phyloP scores from a whole-genome alignment of 2,113 vertebrate species.

The Copsychus sechellarum region DNA sequence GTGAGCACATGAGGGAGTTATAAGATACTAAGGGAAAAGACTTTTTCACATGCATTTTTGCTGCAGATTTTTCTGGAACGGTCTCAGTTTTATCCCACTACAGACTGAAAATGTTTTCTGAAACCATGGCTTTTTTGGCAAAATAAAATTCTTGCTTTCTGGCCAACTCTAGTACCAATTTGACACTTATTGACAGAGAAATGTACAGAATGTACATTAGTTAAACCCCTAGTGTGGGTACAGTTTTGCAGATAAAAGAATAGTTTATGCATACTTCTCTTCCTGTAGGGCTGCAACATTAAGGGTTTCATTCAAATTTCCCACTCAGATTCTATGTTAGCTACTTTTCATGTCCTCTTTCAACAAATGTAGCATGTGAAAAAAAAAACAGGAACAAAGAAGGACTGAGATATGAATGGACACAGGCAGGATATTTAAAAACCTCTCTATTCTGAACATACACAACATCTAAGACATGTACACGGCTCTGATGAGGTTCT shows the following conservation, averaged over 20 bases:
- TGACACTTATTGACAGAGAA: constrained; percentile 28
- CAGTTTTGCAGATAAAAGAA: neutral
- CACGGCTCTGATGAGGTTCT: neutral
- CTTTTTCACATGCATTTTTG: constrained; percentile 42
- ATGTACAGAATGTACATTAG: neutral
- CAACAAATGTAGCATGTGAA: neutral
- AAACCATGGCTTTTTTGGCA: constrained; percentile 1
- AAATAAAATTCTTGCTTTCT: constrained; percentile 25
- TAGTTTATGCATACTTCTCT: neutral
- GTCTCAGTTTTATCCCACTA: neutral
- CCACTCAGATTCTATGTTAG: neutral
- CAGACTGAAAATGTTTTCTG: constrained; percentile 25
- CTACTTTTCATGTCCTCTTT: neutral
- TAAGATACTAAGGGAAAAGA: constrained; percentile 34
- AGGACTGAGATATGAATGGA: neutral
- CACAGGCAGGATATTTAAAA: neutral
- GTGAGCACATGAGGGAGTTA: constrained; percentile 52
- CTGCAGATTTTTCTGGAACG: constrained; percentile 39
- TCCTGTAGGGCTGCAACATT: neutral
- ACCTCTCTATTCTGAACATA: neutral
- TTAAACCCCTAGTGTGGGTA: neutral
- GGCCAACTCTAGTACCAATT: constrained; percentile 3
- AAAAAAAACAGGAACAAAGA: neutral
- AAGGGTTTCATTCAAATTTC: neutral
- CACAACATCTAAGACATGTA: neutral